Evolutionary conservation across 2,797 vertebrate genomes (phyloP).

Genomic region (Petrocephalus schoutedeni): DNA sequence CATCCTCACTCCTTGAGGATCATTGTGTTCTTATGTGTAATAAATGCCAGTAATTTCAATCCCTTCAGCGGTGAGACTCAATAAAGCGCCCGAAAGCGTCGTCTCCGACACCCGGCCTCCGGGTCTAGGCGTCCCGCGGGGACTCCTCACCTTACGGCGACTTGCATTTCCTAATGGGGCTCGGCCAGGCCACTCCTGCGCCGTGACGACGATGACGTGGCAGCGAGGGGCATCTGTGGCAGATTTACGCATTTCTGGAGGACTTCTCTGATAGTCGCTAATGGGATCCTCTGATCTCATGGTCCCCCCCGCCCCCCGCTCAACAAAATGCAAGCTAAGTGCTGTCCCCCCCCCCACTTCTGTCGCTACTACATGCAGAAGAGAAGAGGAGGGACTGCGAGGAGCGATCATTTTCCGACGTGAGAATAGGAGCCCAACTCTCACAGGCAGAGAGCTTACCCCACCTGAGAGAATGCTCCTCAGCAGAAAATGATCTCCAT

Average conservation of each 20-base stretch:
- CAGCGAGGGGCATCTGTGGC: neutral
- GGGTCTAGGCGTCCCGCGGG: conserved; percentile 39
- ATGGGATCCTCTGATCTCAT: neutral
- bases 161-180: conserved; percentile 33
- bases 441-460: neutral
- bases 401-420: neutral
- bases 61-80: conserved; percentile 40
- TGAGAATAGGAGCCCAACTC: neutral
- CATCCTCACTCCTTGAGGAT: conserved; percentile 45
- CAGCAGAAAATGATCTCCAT: neutral
- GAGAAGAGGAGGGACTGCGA: neutral
- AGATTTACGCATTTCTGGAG: neutral
- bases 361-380: neutral
- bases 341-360: neutral
- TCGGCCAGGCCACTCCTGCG: neutral
- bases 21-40: conserved; percentile 30
- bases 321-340: neutral
- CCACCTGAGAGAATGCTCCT: neutral
- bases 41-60: conserved; percentile 32
- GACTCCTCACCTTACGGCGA: conserved; percentile 46
- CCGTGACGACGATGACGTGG: neutral
- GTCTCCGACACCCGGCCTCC: conserved; percentile 32
- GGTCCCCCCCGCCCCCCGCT: neutral
- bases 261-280: neutral
- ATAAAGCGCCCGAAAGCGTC: conserved; percentile 51